A percentile compares a stretch with the other conserved stretches of the same genome.
Evolutionary conservation across 2,113 vertebrate species (phyloP).

Genomic region (Rallus limicola): DNA sequence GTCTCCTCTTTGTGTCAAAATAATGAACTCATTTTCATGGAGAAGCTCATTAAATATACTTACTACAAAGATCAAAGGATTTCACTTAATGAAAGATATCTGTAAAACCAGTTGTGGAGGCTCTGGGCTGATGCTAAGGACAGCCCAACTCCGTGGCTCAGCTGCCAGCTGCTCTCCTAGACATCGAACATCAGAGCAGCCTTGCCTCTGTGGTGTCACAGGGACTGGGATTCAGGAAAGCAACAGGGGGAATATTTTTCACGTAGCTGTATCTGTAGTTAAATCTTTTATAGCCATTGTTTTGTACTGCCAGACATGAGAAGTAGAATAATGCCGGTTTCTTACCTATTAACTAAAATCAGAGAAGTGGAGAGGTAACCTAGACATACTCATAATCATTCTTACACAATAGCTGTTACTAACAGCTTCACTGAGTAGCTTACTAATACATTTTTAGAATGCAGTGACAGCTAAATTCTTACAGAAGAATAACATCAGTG

Average conservation of each 20-base stretch:
- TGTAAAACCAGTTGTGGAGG: background rate
- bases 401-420: background rate
- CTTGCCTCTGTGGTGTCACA: background rate
- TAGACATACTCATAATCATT: background rate
- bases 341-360: background rate
- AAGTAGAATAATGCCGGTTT: background rate
- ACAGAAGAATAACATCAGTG: background rate
- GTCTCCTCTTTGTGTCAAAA: background rate
- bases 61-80: background rate
- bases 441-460: background rate
- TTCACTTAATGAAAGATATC: background rate
- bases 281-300: background rate
- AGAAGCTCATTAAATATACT: background rate
- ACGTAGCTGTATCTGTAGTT: background rate
- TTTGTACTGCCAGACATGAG: background rate
- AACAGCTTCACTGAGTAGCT: background rate
- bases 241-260: background rate
- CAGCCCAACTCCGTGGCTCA: background rate
- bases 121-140: background rate
- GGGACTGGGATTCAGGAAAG: background rate
- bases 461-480: background rate
- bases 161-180: background rate
- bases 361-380: background rate
- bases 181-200: background rate
- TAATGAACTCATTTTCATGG: background rate